Evolutionary conservation across 2,113 vertebrate genomes (phyloP), one percentile per base, ranked within the genome.

Genomic region (Oryzias woworae): DNA sequence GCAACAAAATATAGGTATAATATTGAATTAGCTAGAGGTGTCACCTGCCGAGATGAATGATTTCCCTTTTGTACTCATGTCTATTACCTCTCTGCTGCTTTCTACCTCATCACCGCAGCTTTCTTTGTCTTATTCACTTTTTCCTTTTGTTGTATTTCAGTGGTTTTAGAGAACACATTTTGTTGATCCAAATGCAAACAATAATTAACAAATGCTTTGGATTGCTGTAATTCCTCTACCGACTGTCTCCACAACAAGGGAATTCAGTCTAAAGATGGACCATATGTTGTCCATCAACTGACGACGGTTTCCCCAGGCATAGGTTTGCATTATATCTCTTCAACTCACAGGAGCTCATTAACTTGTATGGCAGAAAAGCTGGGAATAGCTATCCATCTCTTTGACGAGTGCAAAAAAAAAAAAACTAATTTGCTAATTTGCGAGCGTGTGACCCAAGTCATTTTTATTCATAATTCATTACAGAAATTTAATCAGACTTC

Each of bases 341-440:
- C 51, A 46, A 53, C 54, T 63, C 54, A 48, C 47, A 48, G 20
- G 8, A 48, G 47, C 47, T 48, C 47, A 48, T 48, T 48, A 48
- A 18, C 54, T 56, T 20, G 12, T 15, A 42, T n/a, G 43, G 18
- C 18, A 48, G 47, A 65, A 73, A 80, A 75, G 75, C 71, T 77
- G 71, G 59, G 56, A 71, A 61, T 77, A 78, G 77, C 73, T 74
- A 86, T 85, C 75, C 66, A 77, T 87, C 84, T 82, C 69, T 56
- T 66, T 87, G 84, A 81, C 74, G 82, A 76, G 36, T 36, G 36
- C 36, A 36, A 77, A 61, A 48, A 73, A 66, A 66, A 75, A 80
- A 75, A 85, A 86, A 85, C 69, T 85, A 72, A 89, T 91, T 90
- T 89, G 78, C 86, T 88, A 88, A 92, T 91, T 90, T 90, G 83